phyloP scores from a whole-genome alignment of 1,140 invertebrate species.

The Nephotettix cincticeps region DNA sequence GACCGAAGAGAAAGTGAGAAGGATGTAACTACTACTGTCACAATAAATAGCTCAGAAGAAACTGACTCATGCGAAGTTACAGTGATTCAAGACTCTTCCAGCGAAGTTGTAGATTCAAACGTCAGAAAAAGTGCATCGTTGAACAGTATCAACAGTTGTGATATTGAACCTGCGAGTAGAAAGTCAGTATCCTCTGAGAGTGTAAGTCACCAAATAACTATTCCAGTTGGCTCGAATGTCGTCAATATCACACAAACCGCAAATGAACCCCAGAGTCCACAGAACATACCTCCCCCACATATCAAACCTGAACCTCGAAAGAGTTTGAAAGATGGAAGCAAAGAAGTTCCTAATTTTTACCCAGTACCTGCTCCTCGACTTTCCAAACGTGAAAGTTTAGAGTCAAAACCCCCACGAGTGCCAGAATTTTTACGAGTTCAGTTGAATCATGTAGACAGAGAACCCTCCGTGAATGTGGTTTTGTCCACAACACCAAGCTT shows the following conservation, averaged over 20 bases:
- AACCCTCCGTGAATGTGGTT: conserved; percentile 25
- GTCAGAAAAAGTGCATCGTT: not conserved
- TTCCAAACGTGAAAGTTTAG: conserved; percentile 30
- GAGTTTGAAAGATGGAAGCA: conserved; percentile 6
- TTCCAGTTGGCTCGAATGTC: conserved; percentile 24
- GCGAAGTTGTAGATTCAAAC: not conserved
- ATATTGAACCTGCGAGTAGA: not conserved
- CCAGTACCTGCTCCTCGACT: conserved; percentile 27
- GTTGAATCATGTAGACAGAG: conserved; percentile 61
- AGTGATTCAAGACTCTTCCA: not conserved
- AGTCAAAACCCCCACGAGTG: conserved; percentile 42
- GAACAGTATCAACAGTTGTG: not conserved
- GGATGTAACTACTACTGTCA: not conserved
- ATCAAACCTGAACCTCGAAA: conserved; percentile 20
- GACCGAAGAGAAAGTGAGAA: not conserved
- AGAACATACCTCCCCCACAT: not conserved
- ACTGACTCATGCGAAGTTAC: conserved; percentile 7
- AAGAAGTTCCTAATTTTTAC: conserved; percentile 18
- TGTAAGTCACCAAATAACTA: conserved; percentile 31
- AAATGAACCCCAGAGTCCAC: not conserved
- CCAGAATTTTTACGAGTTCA: conserved; percentile 71
- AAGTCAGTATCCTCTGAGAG: conserved; percentile 31
- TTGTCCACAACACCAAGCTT: conserved; percentile 15
- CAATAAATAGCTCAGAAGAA: not conserved
- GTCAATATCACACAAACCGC: conserved; percentile 21